Base-by-base conservation (phyloP, 1,140 invertebrate genomes). In the Penaeus vannamei region DNA sequence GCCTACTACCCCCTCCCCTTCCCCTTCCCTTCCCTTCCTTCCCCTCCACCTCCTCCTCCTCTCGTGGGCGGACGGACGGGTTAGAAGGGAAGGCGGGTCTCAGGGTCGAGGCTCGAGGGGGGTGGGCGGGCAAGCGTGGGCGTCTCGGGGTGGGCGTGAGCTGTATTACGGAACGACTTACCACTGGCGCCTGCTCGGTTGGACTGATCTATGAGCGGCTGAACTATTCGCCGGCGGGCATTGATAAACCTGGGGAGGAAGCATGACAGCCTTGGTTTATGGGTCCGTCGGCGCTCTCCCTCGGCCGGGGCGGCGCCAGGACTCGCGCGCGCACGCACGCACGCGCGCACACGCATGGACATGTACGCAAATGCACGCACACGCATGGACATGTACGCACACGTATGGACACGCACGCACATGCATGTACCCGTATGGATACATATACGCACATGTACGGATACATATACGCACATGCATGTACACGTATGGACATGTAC, bases 141-240 rank as follows among this genome's bases (percentile, higher is more conserved):
- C 46, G 46, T 53, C 46, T n/a, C n/a, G 29, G 79, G 86, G 79
- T 26, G 66, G 90, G 82, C 90, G 88, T 91, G 90, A 91, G 90
- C 90, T 81, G 83, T 87, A 87, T 80, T 85, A 85, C 76, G 89
- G 90, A 91, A 91, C 88, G 87, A 91, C 90, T 91, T 89, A 91
- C 90, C 90, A 91, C 90, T 91, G 80, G 88, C 85, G 12, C 91
- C 90, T 61, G 90, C 91, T 66, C 91, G 80, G 82, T 91, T 91
- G 26, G 91, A 91, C 93, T 92, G 94, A 92, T 98, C 98, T 36
- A 98, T 93, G 97, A 98, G 98, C 2, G 97, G 97, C 92, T 98
- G 98, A n/a, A 99, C 94, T 91, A 99, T 99, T 84, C 98, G 94
- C 91, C 98, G 94, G 77, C 98, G 94, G 1, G 98, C 98, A 94